Conservation (phyloP, 2,888 invertebrate species). For the Limnephilus auricula region DNA sequence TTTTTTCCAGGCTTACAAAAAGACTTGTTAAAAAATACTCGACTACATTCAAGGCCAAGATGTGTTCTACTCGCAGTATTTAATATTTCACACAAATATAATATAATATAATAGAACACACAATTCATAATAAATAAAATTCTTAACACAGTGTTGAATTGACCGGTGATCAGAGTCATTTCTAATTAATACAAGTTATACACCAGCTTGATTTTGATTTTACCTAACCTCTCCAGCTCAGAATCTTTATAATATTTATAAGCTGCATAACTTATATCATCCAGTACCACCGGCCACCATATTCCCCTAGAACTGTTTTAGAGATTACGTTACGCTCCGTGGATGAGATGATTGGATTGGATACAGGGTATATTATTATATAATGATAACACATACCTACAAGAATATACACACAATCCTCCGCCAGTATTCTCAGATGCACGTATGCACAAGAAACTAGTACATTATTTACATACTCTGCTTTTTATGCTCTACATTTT, state of each 20-base stretch:
- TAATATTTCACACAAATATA: no score
- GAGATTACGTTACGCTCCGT: conserved; percentile 31
- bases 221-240: no score
- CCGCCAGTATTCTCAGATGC: not conserved
- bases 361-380: conserved; percentile 16
- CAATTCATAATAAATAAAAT: no score
- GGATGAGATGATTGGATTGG: conserved; percentile 43
- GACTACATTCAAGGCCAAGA: no score
- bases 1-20: no score
- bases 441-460: not conserved
- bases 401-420: not conserved
- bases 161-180: no score
- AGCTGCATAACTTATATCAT: not conserved
- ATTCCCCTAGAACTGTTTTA: conserved; percentile 2
- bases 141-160: no score
- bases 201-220: no score
- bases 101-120: no score
- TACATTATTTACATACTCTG: not conserved
- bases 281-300: not conserved
- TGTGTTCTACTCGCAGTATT: no score
- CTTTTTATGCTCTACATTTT: not conserved
- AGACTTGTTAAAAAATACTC: no score
- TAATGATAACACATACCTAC: not conserved
- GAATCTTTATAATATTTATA: not conserved
- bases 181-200: no score